These are phyloP conservation scores for Agonum fuliginosum DNA, from an alignment of 2,888 invertebrate species.

Conservation along the genomic window DNA sequence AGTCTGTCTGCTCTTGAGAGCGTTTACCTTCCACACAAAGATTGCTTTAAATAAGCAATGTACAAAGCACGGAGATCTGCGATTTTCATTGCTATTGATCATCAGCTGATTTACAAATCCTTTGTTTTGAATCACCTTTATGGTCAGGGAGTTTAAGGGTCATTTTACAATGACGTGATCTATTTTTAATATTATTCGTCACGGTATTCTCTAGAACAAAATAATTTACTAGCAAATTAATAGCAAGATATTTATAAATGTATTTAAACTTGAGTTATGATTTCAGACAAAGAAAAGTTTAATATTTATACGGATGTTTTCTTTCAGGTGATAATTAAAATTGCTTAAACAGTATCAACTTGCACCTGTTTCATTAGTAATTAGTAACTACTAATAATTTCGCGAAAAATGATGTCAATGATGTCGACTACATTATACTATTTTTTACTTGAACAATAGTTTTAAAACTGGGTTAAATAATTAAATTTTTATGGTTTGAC, in stretches of 20 bases:
- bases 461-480: too few relatives aligned
- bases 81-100: constrained; percentile 48
- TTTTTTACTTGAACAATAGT: neutral
- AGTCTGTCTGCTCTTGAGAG: constrained; percentile 21
- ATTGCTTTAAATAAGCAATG: constrained; percentile 39
- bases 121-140: constrained; percentile 48
- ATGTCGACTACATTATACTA: neutral
- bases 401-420: too few relatives aligned
- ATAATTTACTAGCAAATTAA: neutral
- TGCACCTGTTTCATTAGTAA: neutral
- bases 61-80: neutral
- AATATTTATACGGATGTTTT: neutral
- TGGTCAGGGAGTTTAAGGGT: constrained; percentile 15
- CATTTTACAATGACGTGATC: neutral
- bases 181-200: constrained; percentile 53
- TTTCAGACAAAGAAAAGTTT: neutral
- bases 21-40: constrained; percentile 41
- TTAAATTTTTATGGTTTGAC: neutral
- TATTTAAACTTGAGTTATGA: neutral
- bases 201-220: constrained; percentile 34
- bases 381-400: neutral
- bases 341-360: neutral
- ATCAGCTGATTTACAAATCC: constrained; percentile 53
- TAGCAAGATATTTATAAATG: neutral
- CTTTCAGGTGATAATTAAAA: neutral